Conservation (phyloP, 2,797 vertebrate genomes). For the Chaetophractus vellerosus region DNA sequence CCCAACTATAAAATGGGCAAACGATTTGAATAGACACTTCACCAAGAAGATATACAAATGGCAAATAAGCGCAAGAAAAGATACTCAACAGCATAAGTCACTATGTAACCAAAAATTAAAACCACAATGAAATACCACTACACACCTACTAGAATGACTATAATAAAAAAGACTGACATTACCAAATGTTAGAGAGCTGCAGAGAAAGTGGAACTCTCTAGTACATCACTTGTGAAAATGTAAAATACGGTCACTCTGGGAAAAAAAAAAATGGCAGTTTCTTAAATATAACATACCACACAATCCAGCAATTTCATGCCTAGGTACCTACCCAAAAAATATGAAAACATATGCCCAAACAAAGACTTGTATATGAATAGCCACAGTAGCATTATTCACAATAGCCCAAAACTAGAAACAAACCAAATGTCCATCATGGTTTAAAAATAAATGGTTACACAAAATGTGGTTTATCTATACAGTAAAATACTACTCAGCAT, state of each 20-base stretch:
- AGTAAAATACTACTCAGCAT: background rate
- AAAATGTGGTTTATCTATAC: background rate
- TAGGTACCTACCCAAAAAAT: background rate
- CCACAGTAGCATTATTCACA: background rate
- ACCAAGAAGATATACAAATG: background rate
- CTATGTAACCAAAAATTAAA: background rate
- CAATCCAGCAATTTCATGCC: slow-evolving; percentile 21
- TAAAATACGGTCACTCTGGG: background rate
- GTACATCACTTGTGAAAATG: background rate
- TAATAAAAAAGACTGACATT: background rate
- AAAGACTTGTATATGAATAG: slow-evolving; percentile 1
- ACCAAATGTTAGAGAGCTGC: background rate
- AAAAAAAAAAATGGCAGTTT: background rate
- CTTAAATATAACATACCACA: slow-evolving; percentile 1
- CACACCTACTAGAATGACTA: background rate
- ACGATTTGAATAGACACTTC: background rate
- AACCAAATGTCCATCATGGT: slow-evolving; percentile 4
- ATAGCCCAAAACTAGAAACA: slow-evolving; percentile 18
- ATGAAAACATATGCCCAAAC: background rate
- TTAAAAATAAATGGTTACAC: slow-evolving; percentile 15
- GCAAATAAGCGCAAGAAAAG: background rate
- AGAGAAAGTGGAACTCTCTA: background rate
- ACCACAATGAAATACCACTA: background rate
- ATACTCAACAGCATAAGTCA: background rate
- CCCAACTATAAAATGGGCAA: background rate